phyloP scores from a whole-genome alignment of 2,888 invertebrate species.

The Melolontha melolontha region DNA sequence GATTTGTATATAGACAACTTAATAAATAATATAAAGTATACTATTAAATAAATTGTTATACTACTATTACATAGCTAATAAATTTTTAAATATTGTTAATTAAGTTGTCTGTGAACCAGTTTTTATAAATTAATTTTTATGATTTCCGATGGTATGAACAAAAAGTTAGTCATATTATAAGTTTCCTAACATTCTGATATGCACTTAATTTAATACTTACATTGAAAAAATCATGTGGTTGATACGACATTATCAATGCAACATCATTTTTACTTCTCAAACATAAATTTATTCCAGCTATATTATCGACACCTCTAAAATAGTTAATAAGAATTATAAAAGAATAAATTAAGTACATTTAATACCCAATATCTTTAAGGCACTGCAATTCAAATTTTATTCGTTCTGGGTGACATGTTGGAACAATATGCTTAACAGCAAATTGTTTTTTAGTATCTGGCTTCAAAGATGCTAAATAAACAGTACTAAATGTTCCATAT shows the following conservation, averaged over 20 bases:
- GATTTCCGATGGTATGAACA: too few relatives aligned
- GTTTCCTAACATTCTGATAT: too few relatives aligned
- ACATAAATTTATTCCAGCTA: constrained; percentile 84
- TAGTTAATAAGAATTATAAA: constrained; percentile 34
- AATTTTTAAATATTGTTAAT: too few relatives aligned
- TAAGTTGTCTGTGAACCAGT: too few relatives aligned
- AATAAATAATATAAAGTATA: too few relatives aligned
- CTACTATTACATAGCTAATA: too few relatives aligned
- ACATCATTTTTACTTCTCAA: constrained; percentile 82
- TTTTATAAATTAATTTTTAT: too few relatives aligned
- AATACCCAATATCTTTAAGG: constrained; percentile 81
- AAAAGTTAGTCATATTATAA: too few relatives aligned
- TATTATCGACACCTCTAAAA: constrained; percentile 82
- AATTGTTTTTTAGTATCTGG: constrained; percentile 71
- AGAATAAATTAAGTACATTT: constrained; percentile 22
- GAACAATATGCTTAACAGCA: constrained; percentile 89
- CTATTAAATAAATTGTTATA: too few relatives aligned
- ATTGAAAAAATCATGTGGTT: constrained; percentile 83
- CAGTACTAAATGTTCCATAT: constrained; percentile 89
- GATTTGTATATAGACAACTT: too few relatives aligned
- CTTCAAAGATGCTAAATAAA: constrained; percentile 80
- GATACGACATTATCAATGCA: constrained; percentile 90
- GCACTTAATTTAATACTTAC: constrained; percentile 66
- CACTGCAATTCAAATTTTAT: constrained; percentile 86
- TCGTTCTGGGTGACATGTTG: constrained; percentile 85